Base-by-base conservation (phyloP, 1,140 invertebrate genomes). In the Dreissena rostriformis region DNA sequence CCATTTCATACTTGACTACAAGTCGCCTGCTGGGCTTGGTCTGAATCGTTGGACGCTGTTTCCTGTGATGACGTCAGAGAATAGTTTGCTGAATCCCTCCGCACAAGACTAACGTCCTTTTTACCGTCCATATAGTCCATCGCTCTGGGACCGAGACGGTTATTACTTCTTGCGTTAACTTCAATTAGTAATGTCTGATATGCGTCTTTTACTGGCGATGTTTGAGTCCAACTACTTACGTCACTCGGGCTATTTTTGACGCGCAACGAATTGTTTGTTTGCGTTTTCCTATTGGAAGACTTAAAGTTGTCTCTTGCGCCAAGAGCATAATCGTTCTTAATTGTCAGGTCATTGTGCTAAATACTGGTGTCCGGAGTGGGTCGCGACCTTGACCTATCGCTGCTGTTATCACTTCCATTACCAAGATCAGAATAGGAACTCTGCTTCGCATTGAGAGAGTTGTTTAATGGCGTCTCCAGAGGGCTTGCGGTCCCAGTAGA, bases 51-150 rank as follows among this genome's bases (percentile, higher is more conserved):
- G 26, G 90, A 91, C 15, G 90, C 89, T 22, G 88, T 90, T 57
- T 89, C 89, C 63, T 90, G 89, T 52, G 88, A 90, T 70, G 89
- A 91, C 57, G 90, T 89, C 73, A 91, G 71, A 19, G 89, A 91
- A 81, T 88, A 91, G 74, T 91, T 91, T 53, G 90, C 90, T 61
- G 90, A 91, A 84, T 91, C 89, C 65, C 90, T 55, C 66, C 89
- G 74, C 14, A 84, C 87, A 49, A 91, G 52, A 66, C 66, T 55
- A 14, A 75, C 81, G 15, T 79, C 65, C 55, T 81, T 67, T 52
- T 81, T 84, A 57, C 65, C 71, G 39, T 84, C 76, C 26, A 86
- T 65, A 76, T 67, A 74, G 52, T 77, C 75, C 29, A 80, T 73
- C 53, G 53, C 28, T 71, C 75, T 63, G 7, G 68, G 85, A 75